Evolutionary conservation across 37 sponge, comb jelly and placozoan species (phyloP).

Genomic region (Tethya wilhelma): DNA sequence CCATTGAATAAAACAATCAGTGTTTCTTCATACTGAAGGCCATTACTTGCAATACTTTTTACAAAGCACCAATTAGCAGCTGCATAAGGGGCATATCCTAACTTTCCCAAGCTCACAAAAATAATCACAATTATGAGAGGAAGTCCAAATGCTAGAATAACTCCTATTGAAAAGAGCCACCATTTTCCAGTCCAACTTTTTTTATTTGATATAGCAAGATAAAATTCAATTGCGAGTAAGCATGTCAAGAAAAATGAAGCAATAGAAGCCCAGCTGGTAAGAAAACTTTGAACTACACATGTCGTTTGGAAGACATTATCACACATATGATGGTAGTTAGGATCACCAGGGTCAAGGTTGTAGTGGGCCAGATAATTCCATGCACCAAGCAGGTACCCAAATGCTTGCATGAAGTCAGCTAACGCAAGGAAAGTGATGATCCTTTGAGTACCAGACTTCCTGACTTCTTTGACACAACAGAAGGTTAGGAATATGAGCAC

Average conservation of each 20-base stretch:
- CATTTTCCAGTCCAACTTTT: no score
- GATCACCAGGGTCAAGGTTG: no score
- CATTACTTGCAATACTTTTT: neutral
- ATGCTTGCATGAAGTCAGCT: slow-evolving; percentile 57
- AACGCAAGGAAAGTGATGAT: slow-evolving; percentile 61
- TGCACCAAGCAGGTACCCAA: slow-evolving; percentile 49
- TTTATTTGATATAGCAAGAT: no score
- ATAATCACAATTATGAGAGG: slow-evolving; percentile 38
- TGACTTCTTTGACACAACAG: slow-evolving; percentile 34
- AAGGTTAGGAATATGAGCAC: slow-evolving; percentile 62
- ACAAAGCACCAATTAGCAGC: slow-evolving; percentile 59
- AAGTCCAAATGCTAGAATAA: no score
- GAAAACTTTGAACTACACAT: slow-evolving; percentile 61
- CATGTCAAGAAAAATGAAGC: slow-evolving; percentile 74
- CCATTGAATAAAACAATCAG: slow-evolving; percentile 37
- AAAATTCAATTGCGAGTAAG: slow-evolving; percentile 60
- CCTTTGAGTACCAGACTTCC: slow-evolving; percentile 31
- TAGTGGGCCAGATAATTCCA: slow-evolving; percentile 24
- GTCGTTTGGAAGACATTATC: neutral
- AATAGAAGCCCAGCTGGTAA: slow-evolving; percentile 65
- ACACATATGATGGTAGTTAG: no score
- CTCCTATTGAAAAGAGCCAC: no score
- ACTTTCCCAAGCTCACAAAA: neutral
- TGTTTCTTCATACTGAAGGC: neutral
- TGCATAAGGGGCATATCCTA: slow-evolving; percentile 50